Evolutionary conservation across 2,113 vertebrate genomes (phyloP).

Genomic region (Lepus americanus): DNA sequence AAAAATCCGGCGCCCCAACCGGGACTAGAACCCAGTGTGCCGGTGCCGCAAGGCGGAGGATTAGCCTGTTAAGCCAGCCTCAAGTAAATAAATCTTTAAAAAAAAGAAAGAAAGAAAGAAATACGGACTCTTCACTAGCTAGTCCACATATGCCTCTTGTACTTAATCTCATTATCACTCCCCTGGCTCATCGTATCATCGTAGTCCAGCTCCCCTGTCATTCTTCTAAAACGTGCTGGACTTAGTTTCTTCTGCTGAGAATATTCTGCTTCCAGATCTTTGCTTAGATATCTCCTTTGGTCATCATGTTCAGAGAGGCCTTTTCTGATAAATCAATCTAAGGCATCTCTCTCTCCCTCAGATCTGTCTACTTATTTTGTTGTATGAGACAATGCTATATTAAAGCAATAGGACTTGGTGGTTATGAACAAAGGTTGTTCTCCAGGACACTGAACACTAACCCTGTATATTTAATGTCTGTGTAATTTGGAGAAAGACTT

Average conservation of each 20-base stretch:
- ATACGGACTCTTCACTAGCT: background rate
- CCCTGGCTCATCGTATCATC: background rate
- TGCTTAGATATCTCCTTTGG: background rate
- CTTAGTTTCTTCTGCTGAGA: background rate
- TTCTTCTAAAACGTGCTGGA: background rate
- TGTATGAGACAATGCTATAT: background rate
- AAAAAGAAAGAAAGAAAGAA: too few species aligned
- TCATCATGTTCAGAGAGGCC: background rate
- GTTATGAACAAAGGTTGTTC: background rate
- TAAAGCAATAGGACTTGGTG: background rate
- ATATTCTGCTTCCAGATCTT: slow-evolving; percentile 27
- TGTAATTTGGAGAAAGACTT: background rate
- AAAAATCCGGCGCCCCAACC: too few species aligned
- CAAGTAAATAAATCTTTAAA: too few species aligned
- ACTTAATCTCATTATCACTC: background rate
- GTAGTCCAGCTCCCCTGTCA: background rate
- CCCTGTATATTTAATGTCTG: background rate
- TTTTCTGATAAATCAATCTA: background rate
- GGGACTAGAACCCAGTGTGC: too few species aligned
- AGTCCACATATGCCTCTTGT: background rate
- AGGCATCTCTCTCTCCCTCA: background rate
- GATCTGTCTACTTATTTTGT: background rate
- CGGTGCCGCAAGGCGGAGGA: too few species aligned
- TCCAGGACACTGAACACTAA: background rate
- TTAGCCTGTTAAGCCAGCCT: too few species aligned